Percentiles rank a stretch among this genome's conserved stretches.
Evolutionary conservation across 2,113 vertebrate species (phyloP).

Genomic region (Centrocercus urophasianus): DNA sequence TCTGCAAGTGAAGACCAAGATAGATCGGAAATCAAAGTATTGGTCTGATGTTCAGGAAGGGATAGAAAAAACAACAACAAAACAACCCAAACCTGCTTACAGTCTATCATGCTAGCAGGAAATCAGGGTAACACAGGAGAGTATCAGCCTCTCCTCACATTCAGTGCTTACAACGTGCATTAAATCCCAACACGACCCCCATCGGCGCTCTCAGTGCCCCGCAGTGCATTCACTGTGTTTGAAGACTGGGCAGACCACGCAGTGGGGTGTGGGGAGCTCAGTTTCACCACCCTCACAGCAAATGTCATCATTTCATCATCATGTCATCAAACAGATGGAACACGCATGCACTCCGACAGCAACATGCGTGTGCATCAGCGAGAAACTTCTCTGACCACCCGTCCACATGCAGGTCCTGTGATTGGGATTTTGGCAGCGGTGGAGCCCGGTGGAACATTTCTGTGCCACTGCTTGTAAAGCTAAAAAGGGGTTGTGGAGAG

Average conservation of each 20-base stretch:
- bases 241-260: fast-evolving
- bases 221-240: background rate
- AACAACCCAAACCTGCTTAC: background rate
- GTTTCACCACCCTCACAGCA: background rate
- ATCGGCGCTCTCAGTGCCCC: background rate
- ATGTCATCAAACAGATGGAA: background rate
- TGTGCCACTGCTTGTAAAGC: background rate
- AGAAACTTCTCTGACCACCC: fast-evolving
- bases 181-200: background rate
- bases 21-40: background rate
- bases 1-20: background rate
- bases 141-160: background rate
- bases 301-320: fast-evolving
- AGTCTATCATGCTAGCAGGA: background rate
- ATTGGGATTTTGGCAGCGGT: background rate
- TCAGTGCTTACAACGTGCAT: background rate
- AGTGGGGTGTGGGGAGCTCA: background rate
- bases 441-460: background rate
- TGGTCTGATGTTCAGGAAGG: background rate
- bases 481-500: background rate
- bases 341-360: fast-evolving
- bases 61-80: background rate
- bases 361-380: background rate
- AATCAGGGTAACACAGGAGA: background rate
- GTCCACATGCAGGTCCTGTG: fast-evolving